These are phyloP conservation scores for Pipistrellus pygmaeus DNA, from an alignment of 2,797 vertebrate genomes.

Conservation along the genomic window DNA sequence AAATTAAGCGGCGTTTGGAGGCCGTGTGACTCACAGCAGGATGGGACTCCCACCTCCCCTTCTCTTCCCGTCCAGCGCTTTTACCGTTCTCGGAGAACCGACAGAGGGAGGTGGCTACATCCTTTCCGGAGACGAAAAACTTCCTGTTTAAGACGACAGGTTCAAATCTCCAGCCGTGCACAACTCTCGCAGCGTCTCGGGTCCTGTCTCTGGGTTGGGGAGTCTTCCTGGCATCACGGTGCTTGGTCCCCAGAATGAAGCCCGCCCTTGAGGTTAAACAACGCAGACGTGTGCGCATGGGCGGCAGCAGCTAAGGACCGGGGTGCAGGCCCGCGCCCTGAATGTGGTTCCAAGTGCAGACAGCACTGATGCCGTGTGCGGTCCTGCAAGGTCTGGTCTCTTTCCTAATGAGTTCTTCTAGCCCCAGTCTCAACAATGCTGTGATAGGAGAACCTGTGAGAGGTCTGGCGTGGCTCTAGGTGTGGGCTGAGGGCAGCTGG, in stretches of 20 bases:
- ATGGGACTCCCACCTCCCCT: background rate
- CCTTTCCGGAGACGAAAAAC: background rate
- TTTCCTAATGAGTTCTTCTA: no score
- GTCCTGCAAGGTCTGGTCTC: background rate
- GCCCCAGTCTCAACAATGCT: background rate
- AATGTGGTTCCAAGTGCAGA: background rate
- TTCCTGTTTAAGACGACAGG: background rate
- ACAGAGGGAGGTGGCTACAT: background rate
- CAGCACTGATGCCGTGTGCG: no score
- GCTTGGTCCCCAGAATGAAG: background rate
- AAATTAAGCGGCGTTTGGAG: background rate
- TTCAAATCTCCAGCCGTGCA: background rate
- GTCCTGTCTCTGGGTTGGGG: background rate
- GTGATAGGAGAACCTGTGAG: background rate
- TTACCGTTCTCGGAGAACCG: background rate
- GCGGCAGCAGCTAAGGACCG: background rate
- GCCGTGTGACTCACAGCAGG: background rate
- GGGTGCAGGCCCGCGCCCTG: background rate
- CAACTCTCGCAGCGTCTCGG: background rate
- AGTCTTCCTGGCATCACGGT: background rate
- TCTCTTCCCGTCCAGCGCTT: background rate
- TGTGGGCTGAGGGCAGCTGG: no score
- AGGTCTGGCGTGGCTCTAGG: background rate
- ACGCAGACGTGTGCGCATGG: background rate
- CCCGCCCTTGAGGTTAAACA: background rate